A percentile compares a stretch with the other conserved stretches of the same genome.
These are phyloP conservation scores for Ageneiosus marmoratus DNA, from an alignment of 2,113 vertebrate genomes.

Conservation along the genomic window DNA sequence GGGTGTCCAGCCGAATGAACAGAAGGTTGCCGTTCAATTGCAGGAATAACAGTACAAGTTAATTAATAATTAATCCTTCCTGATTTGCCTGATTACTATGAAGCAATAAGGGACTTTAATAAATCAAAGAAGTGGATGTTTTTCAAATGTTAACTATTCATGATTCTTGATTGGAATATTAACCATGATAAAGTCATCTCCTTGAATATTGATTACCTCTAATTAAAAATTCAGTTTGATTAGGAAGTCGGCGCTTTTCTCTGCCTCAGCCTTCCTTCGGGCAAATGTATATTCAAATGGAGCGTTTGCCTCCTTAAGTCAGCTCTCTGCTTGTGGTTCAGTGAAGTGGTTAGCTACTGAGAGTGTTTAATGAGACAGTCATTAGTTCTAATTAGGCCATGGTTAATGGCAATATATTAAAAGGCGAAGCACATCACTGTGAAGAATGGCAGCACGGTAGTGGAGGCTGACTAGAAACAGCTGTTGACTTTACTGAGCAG, in stretches of 20 bases:
- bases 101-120: conserved; percentile 73
- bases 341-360: conserved; percentile 80
- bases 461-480: conserved; percentile 66
- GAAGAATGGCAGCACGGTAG: conserved; percentile 61
- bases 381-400: conserved; percentile 92
- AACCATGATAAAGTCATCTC: conserved; percentile 73
- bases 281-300: conserved; percentile 60
- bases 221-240: conserved; percentile 95
- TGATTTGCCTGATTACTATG: conserved; percentile 95
- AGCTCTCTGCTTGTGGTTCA: conserved; percentile 60
- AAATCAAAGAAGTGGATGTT: conserved; percentile 77
- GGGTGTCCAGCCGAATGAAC: conserved; percentile 59
- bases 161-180: conserved; percentile 89
- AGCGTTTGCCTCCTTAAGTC: conserved; percentile 59
- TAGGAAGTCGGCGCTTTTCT: conserved; percentile 63
- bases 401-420: conserved; percentile 87
- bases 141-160: conserved; percentile 89
- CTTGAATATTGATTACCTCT: conserved; percentile 95
- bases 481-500: conserved; percentile 66
- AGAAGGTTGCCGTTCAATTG: conserved; percentile 60
- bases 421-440: conserved; percentile 70
- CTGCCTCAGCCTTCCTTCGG: conserved; percentile 70
- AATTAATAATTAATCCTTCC: conserved; percentile 90
- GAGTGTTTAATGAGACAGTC: conserved; percentile 79
- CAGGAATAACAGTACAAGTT: conserved; percentile 62